Percentiles rank a stretch among this genome's conserved stretches.
Evolutionary conservation across 2,888 invertebrate genomes (phyloP).

Genomic region (Diabrotica balteata): DNA sequence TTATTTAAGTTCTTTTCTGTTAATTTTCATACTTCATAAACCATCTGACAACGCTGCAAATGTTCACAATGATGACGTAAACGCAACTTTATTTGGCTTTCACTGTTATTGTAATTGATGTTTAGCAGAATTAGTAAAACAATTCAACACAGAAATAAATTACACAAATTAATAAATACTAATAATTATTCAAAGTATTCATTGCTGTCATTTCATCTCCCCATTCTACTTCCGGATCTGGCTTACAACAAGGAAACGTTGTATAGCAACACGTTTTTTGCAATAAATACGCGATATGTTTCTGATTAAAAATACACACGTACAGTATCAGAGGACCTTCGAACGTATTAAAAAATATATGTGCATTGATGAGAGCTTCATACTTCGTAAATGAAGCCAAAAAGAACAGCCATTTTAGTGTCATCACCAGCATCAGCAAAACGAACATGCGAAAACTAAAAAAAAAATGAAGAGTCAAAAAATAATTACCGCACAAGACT

Average conservation of each 20-base stretch:
- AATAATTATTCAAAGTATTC: slow-evolving; percentile 64
- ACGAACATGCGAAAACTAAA: slow-evolving; percentile 82
- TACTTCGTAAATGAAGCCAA: slow-evolving; percentile 78
- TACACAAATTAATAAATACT: background rate
- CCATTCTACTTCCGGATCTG: slow-evolving; percentile 80
- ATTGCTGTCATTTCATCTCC: slow-evolving; percentile 90
- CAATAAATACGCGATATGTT: slow-evolving; percentile 79
- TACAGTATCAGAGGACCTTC: slow-evolving; percentile 79
- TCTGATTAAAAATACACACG: slow-evolving; percentile 78
- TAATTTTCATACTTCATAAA: no score
- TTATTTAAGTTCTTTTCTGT: no score
- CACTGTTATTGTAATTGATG: no score
- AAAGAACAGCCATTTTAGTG: slow-evolving; percentile 78
- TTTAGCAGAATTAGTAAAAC: no score
- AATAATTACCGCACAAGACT: background rate
- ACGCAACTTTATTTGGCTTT: no score
- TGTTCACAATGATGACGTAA: no score
- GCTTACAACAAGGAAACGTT: slow-evolving; percentile 63
- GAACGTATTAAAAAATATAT: slow-evolving; percentile 78
- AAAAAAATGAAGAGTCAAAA: slow-evolving; percentile 50
- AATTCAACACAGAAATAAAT: no score
- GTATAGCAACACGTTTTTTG: slow-evolving; percentile 82
- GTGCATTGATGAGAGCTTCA: slow-evolving; percentile 75
- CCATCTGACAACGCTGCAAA: no score
- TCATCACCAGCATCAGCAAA: slow-evolving; percentile 77